These are phyloP conservation scores for mouse (Mus musculus) DNA, from an alignment of 2,113 vertebrate genomes.

Conservation along the genomic window GRCm39 chr5:38721501-38722000, in stretches of 20 bases:
- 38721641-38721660: accelerated
- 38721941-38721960: not conserved
- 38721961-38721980: not conserved
- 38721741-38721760: not conserved
- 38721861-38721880: not conserved
- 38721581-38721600: too few relatives aligned
- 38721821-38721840: not conserved
- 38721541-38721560: not conserved
- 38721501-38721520: accelerated
- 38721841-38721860: not conserved
- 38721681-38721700: not conserved
- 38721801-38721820: not conserved
- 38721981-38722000: not conserved
- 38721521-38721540: not conserved
- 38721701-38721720: not conserved
- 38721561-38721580: accelerated
- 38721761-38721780: not conserved
- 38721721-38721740: not conserved
- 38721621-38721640: accelerated
- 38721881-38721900: not conserved
- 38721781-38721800: not conserved
- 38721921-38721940: not conserved
- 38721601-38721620: not conserved
- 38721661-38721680: not conserved
- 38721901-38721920: not conserved